phyloP scores from a whole-genome alignment of 2,888 invertebrate species.

The Chrysotoxum bicinctum region DNA sequence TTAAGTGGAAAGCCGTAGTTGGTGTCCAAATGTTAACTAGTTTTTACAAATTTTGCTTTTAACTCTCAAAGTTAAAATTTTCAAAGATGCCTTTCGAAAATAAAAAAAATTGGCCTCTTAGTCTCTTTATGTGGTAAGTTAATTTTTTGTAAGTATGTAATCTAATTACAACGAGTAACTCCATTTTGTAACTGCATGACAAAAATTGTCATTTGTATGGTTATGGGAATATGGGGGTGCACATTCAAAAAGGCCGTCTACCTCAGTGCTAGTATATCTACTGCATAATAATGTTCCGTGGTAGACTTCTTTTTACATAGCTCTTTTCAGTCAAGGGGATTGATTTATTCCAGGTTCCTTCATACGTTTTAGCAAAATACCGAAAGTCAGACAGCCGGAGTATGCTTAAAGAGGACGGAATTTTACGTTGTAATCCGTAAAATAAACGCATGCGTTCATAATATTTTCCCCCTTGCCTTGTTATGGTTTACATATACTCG shows the following conservation, averaged over 20 bases:
- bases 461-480: conserved; percentile 34
- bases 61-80: no score
- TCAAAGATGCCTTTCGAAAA: no score
- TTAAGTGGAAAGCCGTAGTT: no score
- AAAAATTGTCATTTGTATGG: conserved; percentile 38
- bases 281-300: conserved; percentile 59
- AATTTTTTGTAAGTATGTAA: no score
- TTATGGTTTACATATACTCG: conserved; percentile 31
- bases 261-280: conserved; percentile 2
- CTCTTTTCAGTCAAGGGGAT: conserved; percentile 35
- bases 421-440: conserved; percentile 62
- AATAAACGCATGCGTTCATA: conserved; percentile 72
- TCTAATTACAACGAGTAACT: conserved; percentile 22
- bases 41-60: no score
- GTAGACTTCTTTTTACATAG: conserved; percentile 11
- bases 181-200: conserved; percentile 53
- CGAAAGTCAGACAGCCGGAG: conserved; percentile 41
- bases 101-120: no score
- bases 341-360: conserved; percentile 59
- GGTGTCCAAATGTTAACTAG: no score
- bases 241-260: conserved; percentile 12
- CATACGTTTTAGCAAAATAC: conserved; percentile 46
- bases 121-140: no score
- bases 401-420: conserved; percentile 51
- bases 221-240: conserved; percentile 20